Base-by-base conservation (phyloP, 2,113 vertebrate species). In the Vidua macroura region DNA sequence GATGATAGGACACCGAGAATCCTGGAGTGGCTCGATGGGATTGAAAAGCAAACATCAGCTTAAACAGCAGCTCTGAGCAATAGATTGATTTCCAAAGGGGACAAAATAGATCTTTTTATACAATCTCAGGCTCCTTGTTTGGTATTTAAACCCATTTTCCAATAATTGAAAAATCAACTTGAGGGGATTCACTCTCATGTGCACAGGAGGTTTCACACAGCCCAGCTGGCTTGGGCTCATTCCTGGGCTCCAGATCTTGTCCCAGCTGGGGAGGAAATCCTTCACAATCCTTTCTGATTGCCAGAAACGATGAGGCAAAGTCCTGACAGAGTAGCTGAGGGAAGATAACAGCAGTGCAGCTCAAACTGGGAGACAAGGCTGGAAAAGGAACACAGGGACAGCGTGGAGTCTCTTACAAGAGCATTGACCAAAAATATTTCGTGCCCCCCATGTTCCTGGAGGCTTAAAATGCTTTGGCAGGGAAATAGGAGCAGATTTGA, bases 221-320 rank as follows among this genome's bases (percentile, higher is more conserved):
- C 69, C 66, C 90, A 74, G 72, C 74, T 95, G 84, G 52, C 12
- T 64, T 25, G 19, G 15, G 62, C 55, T 92, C 33, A 17, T 59
- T 48, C 67, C 76, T 92, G 83, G 55, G 28, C 72, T 90, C 53
- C 72, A 62, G 46, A 52, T 52, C 46, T 53, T 86, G 69, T 35
- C 60, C 90, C 93, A 92, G 87, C 70, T 87, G 92, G 53, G 69
- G 51, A 86, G 83, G 43, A 96, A 94, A 94, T 90, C 88, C 80
- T 92, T 59, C 86, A 69, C 76, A 90, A 81, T 80, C 76, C 72
- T 52, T 68, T 72, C 87, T 88, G 92, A 76, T 46, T 79, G 85
- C 84, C 74, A 70, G 67, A 96, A 83, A 46, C 0, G 1, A 78
- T 28, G 75, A 92, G 41, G 21, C 49, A 33, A 88, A 83, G 15